phyloP scores from a whole-genome alignment of 2,797 vertebrate genomes.

The Emys orbicularis region DNA sequence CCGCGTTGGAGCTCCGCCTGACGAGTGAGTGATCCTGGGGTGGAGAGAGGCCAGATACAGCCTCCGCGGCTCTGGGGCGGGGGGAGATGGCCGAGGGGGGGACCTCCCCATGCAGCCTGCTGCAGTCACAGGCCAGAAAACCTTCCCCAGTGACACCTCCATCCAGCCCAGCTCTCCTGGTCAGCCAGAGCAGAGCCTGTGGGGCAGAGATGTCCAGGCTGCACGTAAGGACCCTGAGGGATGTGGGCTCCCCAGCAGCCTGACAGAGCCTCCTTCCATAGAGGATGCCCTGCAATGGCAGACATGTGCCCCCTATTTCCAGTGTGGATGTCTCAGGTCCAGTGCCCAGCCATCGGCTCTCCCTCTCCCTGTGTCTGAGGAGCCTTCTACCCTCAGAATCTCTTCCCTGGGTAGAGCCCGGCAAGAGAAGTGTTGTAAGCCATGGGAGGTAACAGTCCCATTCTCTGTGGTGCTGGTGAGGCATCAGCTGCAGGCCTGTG shows the following conservation, averaged over 20 bases:
- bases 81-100: background rate
- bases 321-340: background rate
- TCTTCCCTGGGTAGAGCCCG: background rate
- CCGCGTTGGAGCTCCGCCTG: background rate
- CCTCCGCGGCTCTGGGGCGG: rapidly evolving
- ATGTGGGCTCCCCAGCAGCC: background rate
- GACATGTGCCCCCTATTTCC: background rate
- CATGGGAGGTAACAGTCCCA: too few species aligned
- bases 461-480: background rate
- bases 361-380: too few species aligned
- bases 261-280: too few species aligned
- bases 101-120: too few species aligned
- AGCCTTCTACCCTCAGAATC: background rate
- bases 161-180: background rate
- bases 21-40: background rate
- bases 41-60: background rate
- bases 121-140: background rate
- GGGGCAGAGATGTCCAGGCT: background rate
- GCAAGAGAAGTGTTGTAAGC: background rate
- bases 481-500: background rate
- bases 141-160: background rate
- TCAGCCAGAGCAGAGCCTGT: background rate
- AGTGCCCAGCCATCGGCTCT: background rate
- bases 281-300: background rate
- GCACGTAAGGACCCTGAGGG: background rate